A percentile compares a stretch with the other conserved stretches of the same genome.
These are phyloP conservation scores for Artemisiospiza belli DNA, from an alignment of 2,113 vertebrate species.

Conservation along the genomic window DNA sequence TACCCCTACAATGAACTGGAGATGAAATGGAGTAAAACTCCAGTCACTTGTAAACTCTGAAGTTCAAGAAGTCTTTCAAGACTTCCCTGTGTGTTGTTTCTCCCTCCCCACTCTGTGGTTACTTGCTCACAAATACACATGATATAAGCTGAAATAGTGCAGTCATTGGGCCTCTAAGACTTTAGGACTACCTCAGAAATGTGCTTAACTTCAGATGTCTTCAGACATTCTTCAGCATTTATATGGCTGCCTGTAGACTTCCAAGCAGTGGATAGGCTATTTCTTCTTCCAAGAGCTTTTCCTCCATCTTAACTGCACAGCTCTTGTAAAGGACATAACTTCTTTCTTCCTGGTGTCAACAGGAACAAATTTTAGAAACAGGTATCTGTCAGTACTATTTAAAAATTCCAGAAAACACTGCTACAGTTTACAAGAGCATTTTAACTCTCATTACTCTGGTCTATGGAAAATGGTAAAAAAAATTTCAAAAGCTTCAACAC, in stretches of 20 bases:
- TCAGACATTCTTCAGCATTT: not conserved
- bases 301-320: not conserved
- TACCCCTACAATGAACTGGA: not conserved
- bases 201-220: not conserved
- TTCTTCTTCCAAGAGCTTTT: not conserved
- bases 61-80: not conserved
- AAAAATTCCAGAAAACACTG: not conserved
- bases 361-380: not conserved
- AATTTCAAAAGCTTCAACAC: not conserved
- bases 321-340: not conserved
- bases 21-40: not conserved
- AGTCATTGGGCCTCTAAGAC: not conserved
- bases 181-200: not conserved
- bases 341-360: not conserved
- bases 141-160: not conserved
- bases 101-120: rapidly evolving
- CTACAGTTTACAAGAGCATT: not conserved
- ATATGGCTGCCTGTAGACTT: not conserved
- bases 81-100: not conserved
- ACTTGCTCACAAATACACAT: not conserved
- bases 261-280: not conserved
- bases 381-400: not conserved
- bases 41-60: not conserved
- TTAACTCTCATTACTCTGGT: not conserved
- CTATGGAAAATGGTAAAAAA: not conserved